phyloP scores from a whole-genome alignment of 2,797 vertebrate species.

The Esox lucius region DNA sequence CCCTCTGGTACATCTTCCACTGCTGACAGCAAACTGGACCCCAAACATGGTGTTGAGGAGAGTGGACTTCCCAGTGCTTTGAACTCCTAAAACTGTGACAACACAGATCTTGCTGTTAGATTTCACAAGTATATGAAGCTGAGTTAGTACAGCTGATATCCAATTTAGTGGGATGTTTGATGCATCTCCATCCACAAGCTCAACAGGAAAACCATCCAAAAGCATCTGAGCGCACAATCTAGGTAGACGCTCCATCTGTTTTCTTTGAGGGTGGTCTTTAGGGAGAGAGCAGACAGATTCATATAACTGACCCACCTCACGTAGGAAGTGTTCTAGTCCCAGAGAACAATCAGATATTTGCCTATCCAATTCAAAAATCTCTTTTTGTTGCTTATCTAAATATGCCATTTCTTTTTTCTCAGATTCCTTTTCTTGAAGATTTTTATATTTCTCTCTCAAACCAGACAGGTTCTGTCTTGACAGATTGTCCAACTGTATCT shows the following conservation, averaged over 20 bases:
- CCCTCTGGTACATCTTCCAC: too few species aligned
- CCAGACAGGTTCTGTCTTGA: constrained; percentile 36
- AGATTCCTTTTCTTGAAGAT: constrained; percentile 1
- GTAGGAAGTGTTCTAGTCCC: constrained; percentile 37
- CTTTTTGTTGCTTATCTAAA: too few species aligned
- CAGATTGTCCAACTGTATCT: constrained; percentile 56
- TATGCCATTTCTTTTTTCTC: constrained; percentile 29
- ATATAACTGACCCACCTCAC: too few species aligned
- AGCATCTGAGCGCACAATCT: constrained; percentile 62
- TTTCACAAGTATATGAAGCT: constrained; percentile 60
- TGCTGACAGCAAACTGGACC: too few species aligned
- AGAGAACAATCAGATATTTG: constrained; percentile 47
- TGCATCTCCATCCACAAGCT: constrained; percentile 65
- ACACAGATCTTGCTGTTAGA: constrained; percentile 48
- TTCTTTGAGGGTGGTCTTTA: constrained; percentile 18
- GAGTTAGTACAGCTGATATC: constrained; percentile 61
- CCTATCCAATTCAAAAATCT: too few species aligned
- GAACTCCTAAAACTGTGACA: constrained; percentile 22
- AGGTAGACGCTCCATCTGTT: constrained; percentile 54
- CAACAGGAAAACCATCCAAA: constrained; percentile 60
- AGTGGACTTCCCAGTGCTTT: constrained; percentile 54
- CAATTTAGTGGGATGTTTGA: constrained; percentile 62
- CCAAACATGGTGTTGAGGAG: constrained; percentile 76
- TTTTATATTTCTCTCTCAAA: constrained; percentile 44
- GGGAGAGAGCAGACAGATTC: too few species aligned